Evolutionary conservation across 2,113 vertebrate genomes (phyloP).

Genomic region (Cacatua alba): DNA sequence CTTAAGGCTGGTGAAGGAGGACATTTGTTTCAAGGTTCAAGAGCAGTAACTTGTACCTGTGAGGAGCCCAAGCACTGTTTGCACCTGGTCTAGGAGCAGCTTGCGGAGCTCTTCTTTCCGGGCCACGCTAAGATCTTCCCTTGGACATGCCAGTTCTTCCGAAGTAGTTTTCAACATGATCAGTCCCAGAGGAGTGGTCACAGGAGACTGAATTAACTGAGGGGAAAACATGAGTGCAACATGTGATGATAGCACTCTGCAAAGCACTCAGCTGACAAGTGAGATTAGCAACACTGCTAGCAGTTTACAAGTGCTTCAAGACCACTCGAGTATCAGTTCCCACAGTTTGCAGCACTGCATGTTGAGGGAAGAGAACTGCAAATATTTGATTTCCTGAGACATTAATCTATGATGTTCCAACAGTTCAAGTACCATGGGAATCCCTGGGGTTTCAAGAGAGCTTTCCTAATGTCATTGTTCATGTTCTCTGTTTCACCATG

Average conservation of each 20-base stretch:
- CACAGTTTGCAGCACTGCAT: accelerated
- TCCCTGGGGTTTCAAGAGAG: background rate
- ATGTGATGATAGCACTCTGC: background rate
- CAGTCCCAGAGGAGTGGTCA: conserved; percentile 89
- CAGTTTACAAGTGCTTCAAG: background rate
- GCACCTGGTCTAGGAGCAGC: conserved; percentile 94
- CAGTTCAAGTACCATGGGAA: background rate
- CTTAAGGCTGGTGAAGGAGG: background rate
- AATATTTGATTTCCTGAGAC: accelerated
- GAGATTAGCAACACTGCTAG: background rate
- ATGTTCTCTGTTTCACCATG: background rate
- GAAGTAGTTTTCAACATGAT: conserved; percentile 97
- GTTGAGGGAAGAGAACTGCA: background rate
- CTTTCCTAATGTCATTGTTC: background rate
- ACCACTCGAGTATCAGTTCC: accelerated
- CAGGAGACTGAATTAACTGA: conserved; percentile 93
- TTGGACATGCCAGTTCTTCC: conserved; percentile 93
- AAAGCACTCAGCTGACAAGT: background rate
- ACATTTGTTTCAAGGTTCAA: background rate
- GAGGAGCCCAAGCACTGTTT: conserved; percentile 91
- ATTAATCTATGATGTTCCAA: background rate
- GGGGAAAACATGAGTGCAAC: background rate
- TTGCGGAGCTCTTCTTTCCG: conserved; percentile 96
- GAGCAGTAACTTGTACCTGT: conserved; percentile 76
- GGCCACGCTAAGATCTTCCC: conserved; percentile 93